Evolutionary conservation across 2,113 vertebrate genomes (phyloP).

Genomic region (Brachirus orientalis): DNA sequence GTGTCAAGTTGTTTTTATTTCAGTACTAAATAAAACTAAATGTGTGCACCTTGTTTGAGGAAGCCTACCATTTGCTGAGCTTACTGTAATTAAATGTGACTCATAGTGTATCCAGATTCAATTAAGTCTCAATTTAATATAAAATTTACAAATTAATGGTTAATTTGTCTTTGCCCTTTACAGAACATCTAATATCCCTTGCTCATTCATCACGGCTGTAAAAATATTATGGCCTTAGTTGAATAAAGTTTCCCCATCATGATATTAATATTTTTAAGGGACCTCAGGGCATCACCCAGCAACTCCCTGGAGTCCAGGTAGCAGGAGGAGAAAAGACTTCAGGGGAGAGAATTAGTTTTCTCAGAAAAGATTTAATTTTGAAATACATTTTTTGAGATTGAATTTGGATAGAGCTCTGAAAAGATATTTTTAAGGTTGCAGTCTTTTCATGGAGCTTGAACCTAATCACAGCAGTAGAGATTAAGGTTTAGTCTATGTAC

Average conservation of each 20-base stretch:
- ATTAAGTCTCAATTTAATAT: constrained; percentile 17
- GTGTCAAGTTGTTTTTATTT: too few relatives aligned
- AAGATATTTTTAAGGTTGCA: constrained; percentile 39
- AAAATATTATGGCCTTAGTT: constrained; percentile 16
- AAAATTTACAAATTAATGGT: constrained; percentile 20
- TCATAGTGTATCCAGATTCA: constrained; percentile 15
- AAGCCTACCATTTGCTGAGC: too few relatives aligned
- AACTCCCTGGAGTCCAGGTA: constrained; percentile 7
- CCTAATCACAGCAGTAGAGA: constrained; percentile 26
- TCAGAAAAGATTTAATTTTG: constrained; percentile 7
- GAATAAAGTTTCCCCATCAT: constrained; percentile 18
- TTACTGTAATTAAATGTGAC: constrained; percentile 21
- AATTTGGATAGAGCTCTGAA: constrained; percentile 35
- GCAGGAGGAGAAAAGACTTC: not conserved
- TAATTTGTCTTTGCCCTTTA: constrained; percentile 23
- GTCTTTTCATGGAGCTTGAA: constrained; percentile 28
- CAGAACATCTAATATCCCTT: constrained; percentile 39
- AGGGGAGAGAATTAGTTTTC: constrained; percentile 31
- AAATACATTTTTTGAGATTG: too few relatives aligned
- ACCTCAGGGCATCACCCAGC: constrained; percentile 5
- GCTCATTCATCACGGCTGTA: constrained; percentile 31
- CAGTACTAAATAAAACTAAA: too few relatives aligned
- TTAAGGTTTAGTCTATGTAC: constrained; percentile 17
- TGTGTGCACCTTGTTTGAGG: not conserved
- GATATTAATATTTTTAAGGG: constrained; percentile 6